Conservation (phyloP, 92 coral and sea anemone genomes). For the Heliopora coerulea region DNA sequence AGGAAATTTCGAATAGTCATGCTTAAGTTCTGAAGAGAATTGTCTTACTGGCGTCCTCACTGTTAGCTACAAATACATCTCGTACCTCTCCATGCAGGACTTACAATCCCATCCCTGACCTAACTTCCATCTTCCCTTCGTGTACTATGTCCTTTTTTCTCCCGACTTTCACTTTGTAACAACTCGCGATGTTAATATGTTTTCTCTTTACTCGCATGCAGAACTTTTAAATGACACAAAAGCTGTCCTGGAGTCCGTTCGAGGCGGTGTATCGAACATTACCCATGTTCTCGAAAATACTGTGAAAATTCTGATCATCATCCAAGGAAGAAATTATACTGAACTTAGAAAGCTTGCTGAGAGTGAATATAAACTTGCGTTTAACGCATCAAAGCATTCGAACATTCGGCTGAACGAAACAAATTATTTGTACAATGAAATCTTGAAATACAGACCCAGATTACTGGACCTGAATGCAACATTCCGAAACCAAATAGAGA, state of each 20-base stretch:
- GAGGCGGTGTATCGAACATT: neutral
- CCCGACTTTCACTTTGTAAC: too few species aligned
- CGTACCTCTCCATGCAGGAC: too few species aligned
- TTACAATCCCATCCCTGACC: too few species aligned
- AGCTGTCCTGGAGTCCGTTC: slow-evolving; percentile 1
- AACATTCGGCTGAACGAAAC: neutral
- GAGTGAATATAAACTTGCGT: neutral
- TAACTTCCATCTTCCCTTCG: too few species aligned
- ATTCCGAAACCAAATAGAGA: slow-evolving; percentile 8
- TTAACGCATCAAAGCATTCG: neutral
- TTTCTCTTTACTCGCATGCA: too few species aligned
- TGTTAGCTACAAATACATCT: too few species aligned
- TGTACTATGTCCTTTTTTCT: too few species aligned
- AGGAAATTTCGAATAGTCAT: too few species aligned
- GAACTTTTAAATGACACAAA: too few species aligned
- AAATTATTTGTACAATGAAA: neutral
- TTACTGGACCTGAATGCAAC: neutral
- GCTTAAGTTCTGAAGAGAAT: too few species aligned
- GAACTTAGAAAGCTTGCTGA: slow-evolving; percentile 23
- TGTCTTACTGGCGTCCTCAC: too few species aligned
- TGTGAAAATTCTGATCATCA: slow-evolving; percentile 4
- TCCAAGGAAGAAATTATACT: slow-evolving; percentile 15
- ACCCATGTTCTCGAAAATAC: neutral
- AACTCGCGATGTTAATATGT: too few species aligned
- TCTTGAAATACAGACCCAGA: neutral